Evolutionary conservation across 2,797 vertebrate genomes (phyloP).

Genomic region (Poeciliopsis presidionis): DNA sequence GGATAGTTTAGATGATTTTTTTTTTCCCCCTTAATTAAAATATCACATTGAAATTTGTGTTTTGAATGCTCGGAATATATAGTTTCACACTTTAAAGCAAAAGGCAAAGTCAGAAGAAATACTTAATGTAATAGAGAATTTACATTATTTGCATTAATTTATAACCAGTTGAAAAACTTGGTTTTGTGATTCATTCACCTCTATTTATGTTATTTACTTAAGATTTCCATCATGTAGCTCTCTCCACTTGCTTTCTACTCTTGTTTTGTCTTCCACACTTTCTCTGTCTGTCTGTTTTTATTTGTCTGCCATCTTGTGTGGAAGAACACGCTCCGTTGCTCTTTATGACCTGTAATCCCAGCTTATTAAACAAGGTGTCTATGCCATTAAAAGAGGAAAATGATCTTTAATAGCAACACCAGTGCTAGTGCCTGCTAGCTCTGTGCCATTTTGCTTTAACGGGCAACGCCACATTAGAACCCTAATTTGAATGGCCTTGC

Average conservation of each 20-base stretch:
- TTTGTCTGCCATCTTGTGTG: slow-evolving; percentile 42
- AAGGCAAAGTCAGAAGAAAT: background rate
- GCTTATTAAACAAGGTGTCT: slow-evolving; percentile 81
- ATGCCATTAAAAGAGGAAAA: slow-evolving; percentile 75
- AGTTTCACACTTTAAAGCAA: no score
- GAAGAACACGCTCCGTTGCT: slow-evolving; percentile 62
- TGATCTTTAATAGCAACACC: slow-evolving; percentile 69
- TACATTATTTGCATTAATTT: background rate
- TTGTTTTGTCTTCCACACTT: slow-evolving; percentile 19
- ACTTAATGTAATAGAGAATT: background rate
- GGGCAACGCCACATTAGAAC: slow-evolving; percentile 73
- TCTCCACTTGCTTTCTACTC: slow-evolving; percentile 5
- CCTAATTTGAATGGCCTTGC: slow-evolving; percentile 77
- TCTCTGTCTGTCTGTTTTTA: slow-evolving; percentile 22
- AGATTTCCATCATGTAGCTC: background rate
- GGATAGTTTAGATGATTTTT: no score
- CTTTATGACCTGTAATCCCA: slow-evolving; percentile 80
- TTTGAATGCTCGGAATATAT: no score
- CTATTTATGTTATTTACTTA: background rate
- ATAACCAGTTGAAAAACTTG: background rate
- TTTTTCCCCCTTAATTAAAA: no score
- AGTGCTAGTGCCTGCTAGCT: slow-evolving; percentile 49
- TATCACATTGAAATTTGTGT: no score
- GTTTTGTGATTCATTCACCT: background rate
- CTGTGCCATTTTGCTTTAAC: slow-evolving; percentile 70